These are phyloP conservation scores for Dynastes maya DNA, from an alignment of 2,888 invertebrate species.

Conservation along the genomic window DNA sequence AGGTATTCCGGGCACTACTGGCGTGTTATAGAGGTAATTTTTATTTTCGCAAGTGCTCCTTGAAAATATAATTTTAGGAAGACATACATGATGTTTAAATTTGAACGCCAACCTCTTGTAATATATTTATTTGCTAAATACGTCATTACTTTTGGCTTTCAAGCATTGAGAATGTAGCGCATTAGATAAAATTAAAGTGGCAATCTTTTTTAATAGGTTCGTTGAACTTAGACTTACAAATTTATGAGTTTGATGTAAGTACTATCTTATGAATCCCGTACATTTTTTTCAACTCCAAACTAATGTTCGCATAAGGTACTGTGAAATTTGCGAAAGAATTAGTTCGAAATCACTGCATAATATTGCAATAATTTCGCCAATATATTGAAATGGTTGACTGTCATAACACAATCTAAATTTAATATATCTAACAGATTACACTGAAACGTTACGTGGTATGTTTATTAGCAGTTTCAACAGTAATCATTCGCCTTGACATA, in stretches of 20 bases:
- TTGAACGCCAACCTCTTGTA: conserved; percentile 1
- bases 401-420: no score
- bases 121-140: conserved; percentile 16
- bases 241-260: background rate
- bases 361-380: no score
- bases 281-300: no score
- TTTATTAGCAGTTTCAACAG: no score
- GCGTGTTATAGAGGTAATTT: background rate
- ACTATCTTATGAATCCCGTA: no score
- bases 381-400: no score
- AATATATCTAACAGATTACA: no score
- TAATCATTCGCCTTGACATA: no score
- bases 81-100: background rate
- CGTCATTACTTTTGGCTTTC: conserved; percentile 17
- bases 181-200: conserved; percentile 1
- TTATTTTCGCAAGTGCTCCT: background rate
- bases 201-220: conserved; percentile 25
- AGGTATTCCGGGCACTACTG: background rate
- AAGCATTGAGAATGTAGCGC: conserved; percentile 8
- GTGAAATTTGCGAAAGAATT: no score
- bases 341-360: no score
- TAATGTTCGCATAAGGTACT: no score
- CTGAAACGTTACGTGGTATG: no score
- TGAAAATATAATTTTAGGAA: background rate
- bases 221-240: background rate